Base-by-base conservation (phyloP, 2,888 invertebrate genomes). In the Steinernema hermaphroditum region DNA sequence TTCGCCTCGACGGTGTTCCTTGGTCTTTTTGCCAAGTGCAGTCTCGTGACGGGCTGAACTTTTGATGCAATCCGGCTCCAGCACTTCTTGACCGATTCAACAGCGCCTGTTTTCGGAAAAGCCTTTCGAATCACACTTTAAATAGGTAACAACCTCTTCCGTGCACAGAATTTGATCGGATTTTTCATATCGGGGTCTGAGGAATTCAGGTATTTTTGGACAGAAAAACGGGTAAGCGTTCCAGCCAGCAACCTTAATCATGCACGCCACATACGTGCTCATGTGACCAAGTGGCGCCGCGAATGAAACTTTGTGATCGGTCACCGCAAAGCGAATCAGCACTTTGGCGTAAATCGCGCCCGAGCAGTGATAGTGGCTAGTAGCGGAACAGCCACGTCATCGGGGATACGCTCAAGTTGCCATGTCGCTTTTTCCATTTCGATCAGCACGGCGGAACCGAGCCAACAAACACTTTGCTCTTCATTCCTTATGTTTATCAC, bases 1-100 rank as follows among this genome's bases (percentile, higher is more conserved):
- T 62, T 24, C 32, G 62, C 29, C 62, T 62, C 27, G 6, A 24
- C 24, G 22, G 62, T 19, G 62, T 62, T 62, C 62, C 62, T 62
- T 62, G 62, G 62, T 62, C 62, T 62, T 32, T 62, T 29, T 27
- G 62, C 9, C 62, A 29, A 32, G 29, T 62, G 62, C 62, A 62
- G 27, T 32, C 62, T 29, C 62, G 62, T 29, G 62, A 62, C 62
- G 16, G 19, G 62, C 27, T 62, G 62, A 62, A 27, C 62, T 62
- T 62, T 62, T 62, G 62, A 27, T 62, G 62, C 62, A 62, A 62
- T 62, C n/a, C 32, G 16, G 62, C 16, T 12, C 54, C n/a, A n/a
- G n/a, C n/a, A n/a, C 37, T 37, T 37, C 37, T 37, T 37, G 37
- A 37, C 6, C 37, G n/a, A n/a, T n/a, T n/a, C n/a, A n/a, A n/a